These are phyloP conservation scores for Drosophila recens DNA, from an alignment of 2,888 invertebrate genomes.

Conservation along the genomic window DNA sequence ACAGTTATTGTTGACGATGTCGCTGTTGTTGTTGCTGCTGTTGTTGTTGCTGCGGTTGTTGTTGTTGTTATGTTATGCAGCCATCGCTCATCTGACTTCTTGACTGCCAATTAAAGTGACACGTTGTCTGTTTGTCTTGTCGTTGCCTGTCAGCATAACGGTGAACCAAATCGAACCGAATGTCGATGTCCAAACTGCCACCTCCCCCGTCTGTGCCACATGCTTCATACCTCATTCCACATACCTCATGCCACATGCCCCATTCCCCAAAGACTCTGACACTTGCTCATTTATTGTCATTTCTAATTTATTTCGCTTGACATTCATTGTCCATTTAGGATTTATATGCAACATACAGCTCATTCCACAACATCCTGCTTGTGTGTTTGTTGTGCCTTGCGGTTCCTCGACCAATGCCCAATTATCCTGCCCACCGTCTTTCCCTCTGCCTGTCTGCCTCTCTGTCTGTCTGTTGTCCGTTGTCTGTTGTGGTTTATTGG, in stretches of 20 bases:
- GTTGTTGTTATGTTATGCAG: constrained; percentile 20
- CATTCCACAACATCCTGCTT: constrained; percentile 46
- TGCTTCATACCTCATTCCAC: background rate
- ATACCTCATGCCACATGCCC: background rate
- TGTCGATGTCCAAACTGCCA: constrained; percentile 17
- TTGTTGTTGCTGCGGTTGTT: constrained; percentile 8
- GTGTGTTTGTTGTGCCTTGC: constrained; percentile 42
- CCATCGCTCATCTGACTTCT: constrained; percentile 48
- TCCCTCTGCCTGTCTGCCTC: constrained; percentile 7
- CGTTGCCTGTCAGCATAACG: constrained; percentile 63
- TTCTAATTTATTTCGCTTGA: constrained; percentile 78
- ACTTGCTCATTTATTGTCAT: constrained; percentile 80
- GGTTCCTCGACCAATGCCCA: constrained; percentile 38
- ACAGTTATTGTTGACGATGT: constrained; percentile 11
- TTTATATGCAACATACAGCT: constrained; percentile 69
- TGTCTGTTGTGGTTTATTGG: constrained; percentile 77
- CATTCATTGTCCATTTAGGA: constrained; percentile 80
- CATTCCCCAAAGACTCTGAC: constrained; percentile 42
- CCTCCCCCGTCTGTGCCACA: background rate
- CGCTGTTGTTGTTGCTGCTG: constrained; percentile 10
- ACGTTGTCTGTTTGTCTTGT: constrained; percentile 65
- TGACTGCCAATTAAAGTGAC: constrained; percentile 71
- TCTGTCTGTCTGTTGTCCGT: constrained; percentile 48
- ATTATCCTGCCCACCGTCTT: constrained; percentile 16
- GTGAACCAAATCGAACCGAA: constrained; percentile 34